Conservation (phyloP, 2,888 invertebrate species). For the Balanococcus diminutus region DNA sequence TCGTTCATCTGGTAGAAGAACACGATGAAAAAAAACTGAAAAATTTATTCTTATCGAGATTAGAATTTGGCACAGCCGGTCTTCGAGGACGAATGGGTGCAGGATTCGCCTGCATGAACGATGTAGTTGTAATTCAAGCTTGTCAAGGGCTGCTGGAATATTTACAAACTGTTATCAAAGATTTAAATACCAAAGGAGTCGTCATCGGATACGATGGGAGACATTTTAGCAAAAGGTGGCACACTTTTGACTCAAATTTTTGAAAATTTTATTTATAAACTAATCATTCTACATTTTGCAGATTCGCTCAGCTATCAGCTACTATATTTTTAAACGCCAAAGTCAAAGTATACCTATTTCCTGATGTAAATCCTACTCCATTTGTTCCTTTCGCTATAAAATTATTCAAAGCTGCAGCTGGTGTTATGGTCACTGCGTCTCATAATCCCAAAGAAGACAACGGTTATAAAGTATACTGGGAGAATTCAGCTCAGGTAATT, state of each 20-base stretch:
- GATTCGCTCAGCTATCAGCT: conserved; percentile 88
- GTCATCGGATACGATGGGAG: conserved; percentile 93
- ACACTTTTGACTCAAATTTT: too few relatives aligned
- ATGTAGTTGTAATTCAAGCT: conserved; percentile 89
- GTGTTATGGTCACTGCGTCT: conserved; percentile 94
- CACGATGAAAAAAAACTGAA: conserved; percentile 68
- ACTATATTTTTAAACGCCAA: conserved; percentile 78
- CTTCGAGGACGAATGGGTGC: conserved; percentile 90
- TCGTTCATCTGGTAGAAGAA: conserved; percentile 67
- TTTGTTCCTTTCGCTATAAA: conserved; percentile 87
- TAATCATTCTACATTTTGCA: conserved; percentile 60
- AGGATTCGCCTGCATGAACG: conserved; percentile 94
- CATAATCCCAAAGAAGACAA: conserved; percentile 96
- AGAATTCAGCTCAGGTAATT: conserved; percentile 79
- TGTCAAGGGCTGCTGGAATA: conserved; percentile 87
- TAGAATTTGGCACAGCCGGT: conserved; percentile 92
- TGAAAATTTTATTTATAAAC: background rate
- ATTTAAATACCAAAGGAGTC: conserved; percentile 72
- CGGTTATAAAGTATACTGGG: conserved; percentile 97
- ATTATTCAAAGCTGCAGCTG: conserved; percentile 76
- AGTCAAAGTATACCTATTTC: conserved; percentile 81
- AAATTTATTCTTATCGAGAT: conserved; percentile 71
- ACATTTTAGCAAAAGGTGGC: conserved; percentile 87
- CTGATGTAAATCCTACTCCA: conserved; percentile 85
- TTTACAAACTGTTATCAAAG: conserved; percentile 66